Conservation (phyloP, 2,797 vertebrate genomes). For the Trachops cirrhosus region DNA sequence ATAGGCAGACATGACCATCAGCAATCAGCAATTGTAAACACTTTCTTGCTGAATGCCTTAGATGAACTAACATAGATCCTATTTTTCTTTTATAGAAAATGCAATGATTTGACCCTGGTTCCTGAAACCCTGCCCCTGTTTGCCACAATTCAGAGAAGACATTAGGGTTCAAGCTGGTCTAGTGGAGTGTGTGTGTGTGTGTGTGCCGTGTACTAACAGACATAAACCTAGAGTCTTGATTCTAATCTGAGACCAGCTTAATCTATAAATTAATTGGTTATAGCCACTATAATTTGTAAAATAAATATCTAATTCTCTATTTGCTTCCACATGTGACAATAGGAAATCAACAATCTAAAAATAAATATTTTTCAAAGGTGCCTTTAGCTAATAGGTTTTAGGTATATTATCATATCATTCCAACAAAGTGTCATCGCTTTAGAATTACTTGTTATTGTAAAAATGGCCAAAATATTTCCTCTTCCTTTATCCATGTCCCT, state of each 20-base stretch:
- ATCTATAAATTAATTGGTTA: background rate
- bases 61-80: background rate
- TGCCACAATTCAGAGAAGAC: background rate
- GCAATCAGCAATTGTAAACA: background rate
- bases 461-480: background rate
- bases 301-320: slow-evolving; percentile 4
- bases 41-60: background rate
- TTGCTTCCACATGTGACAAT: background rate
- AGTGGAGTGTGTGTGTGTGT: background rate
- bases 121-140: background rate
- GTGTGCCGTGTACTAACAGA: background rate
- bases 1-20: background rate
- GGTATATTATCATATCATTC: background rate
- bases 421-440: background rate
- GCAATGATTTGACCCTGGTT: background rate
- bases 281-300: background rate
- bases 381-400: background rate
- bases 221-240: background rate
- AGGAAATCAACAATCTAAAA: background rate
- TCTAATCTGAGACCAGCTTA: slow-evolving; percentile 1
- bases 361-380: background rate
- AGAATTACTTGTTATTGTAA: background rate
- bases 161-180: background rate
- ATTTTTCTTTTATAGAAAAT: background rate
- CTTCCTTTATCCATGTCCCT: background rate